A percentile compares a stretch with the other conserved stretches of the same genome.
Conservation (phyloP, 2,797 vertebrate genomes). For the Urocyon cinereoargenteus region DNA sequence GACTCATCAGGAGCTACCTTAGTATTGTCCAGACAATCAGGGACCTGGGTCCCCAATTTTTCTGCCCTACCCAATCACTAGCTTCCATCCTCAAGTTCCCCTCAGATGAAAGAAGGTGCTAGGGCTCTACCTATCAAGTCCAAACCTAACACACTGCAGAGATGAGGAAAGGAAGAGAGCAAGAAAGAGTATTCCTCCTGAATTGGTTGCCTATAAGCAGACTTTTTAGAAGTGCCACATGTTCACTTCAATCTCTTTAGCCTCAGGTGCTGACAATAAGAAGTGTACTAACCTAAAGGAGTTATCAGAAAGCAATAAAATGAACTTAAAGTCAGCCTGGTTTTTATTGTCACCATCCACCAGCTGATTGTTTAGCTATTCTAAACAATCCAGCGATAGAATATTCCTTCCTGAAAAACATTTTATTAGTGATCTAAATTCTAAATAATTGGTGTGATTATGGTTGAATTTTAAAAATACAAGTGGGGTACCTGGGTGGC, state of each 20-base stretch:
- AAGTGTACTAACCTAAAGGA: neutral
- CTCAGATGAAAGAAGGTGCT: neutral
- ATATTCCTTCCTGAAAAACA: neutral
- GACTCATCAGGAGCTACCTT: neutral
- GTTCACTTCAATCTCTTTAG: neutral
- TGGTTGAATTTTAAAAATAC: neutral
- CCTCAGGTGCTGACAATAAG: neutral
- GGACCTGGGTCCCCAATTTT: neutral
- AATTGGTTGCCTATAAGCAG: neutral
- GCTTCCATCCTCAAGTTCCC: neutral
- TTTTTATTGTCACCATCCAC: neutral
- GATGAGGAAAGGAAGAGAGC: neutral
- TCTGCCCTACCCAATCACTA: neutral
- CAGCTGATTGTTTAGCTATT: neutral
- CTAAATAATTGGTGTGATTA: neutral
- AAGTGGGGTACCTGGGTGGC: neutral
- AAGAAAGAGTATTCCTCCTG: neutral
- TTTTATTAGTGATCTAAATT: neutral
- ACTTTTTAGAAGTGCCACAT: neutral
- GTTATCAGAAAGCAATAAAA: neutral
- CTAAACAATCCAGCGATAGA: neutral
- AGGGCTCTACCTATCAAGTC: neutral
- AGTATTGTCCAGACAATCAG: neutral
- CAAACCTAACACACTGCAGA: neutral
- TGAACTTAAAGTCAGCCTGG: neutral